Evolutionary conservation across 2,797 vertebrate genomes (phyloP).

Genomic region (Pterois miles): DNA sequence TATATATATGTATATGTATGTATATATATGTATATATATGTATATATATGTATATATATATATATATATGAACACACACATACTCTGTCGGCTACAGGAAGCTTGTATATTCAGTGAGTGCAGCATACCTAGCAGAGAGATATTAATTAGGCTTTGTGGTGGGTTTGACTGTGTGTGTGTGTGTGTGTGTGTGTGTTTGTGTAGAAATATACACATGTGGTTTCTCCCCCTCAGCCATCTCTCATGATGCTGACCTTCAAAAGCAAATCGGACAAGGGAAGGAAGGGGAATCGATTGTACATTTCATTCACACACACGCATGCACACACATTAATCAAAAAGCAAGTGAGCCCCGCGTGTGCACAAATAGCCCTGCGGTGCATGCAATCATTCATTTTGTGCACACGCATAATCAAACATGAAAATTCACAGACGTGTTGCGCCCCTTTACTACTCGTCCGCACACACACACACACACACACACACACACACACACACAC

Average conservation of each 20-base stretch:
- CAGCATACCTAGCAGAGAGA: conserved; percentile 24
- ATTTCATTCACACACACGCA: conserved; percentile 72
- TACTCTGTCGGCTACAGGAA: conserved; percentile 1
- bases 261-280: conserved; percentile 60
- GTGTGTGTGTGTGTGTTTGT: conserved; percentile 23
- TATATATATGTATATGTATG: no score
- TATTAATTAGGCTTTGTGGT: conserved; percentile 56
- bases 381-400: conserved; percentile 59
- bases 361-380: conserved; percentile 52
- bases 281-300: conserved; percentile 71
- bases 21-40: no score
- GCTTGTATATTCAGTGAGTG: conserved; percentile 28
- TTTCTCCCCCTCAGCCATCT: conserved; percentile 41
- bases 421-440: conserved; percentile 50
- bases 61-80: no score
- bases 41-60: no score
- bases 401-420: conserved; percentile 66
- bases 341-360: conserved; percentile 42
- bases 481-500: background rate
- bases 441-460: conserved; percentile 19
- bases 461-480: background rate
- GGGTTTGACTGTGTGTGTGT: conserved; percentile 3
- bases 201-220: conserved; percentile 4
- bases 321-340: conserved; percentile 74
- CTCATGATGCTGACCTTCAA: conserved; percentile 76